Conservation (phyloP, 2,113 vertebrate genomes). For the Passer domesticus region DNA sequence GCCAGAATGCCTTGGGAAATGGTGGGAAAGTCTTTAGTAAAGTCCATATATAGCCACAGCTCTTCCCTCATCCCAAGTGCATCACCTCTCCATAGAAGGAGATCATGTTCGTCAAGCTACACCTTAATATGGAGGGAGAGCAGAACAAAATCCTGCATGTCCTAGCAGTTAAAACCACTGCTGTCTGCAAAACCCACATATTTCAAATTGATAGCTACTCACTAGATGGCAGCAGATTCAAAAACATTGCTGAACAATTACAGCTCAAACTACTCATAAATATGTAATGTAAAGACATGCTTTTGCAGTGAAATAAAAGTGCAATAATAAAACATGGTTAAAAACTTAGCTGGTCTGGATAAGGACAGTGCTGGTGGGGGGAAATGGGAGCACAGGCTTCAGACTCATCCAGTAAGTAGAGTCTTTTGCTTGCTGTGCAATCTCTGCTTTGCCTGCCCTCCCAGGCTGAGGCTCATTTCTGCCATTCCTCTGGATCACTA, state of each 20-base stretch:
- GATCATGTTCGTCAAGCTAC: background rate
- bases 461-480: background rate
- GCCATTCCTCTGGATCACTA: background rate
- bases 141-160: background rate
- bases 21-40: background rate
- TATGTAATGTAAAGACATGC: background rate
- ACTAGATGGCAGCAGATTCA: slow-evolving; percentile 62
- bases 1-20: background rate
- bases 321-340: background rate
- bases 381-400: background rate
- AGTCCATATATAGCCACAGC: background rate
- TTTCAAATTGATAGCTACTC: background rate
- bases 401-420: background rate
- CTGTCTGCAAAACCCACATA: rapidly evolving
- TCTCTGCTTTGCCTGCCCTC: background rate
- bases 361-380: rapidly evolving
- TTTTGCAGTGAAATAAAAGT: background rate
- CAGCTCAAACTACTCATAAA: background rate
- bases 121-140: background rate
- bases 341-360: background rate
- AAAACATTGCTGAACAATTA: background rate
- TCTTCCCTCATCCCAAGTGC: background rate
- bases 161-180: background rate
- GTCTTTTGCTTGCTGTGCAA: background rate
- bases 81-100: background rate